Base-by-base conservation (phyloP, 1,140 invertebrate species). In the Sinella curviseta region DNA sequence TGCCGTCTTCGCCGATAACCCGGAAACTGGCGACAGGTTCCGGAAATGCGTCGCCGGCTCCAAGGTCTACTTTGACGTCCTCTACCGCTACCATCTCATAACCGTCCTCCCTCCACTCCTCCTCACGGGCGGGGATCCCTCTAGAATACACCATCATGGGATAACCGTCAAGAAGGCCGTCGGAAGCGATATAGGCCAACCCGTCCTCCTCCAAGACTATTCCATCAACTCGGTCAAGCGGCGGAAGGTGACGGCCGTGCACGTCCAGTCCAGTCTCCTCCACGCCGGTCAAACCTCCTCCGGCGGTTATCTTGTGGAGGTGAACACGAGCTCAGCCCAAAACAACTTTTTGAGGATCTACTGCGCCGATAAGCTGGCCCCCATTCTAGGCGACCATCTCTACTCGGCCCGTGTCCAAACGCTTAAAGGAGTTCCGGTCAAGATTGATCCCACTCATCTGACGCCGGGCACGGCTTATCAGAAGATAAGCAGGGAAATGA, bases 321-420 rank as follows among this genome's bases (percentile, higher is more conserved):
- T 88, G 12, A 85, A 80, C 31, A 80, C 85, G 8, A 84, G 84
- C 1, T 83, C 84, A 31, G 82, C 78, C 36, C 85, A 84, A 80
- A 85, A 85, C 81, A 85, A 88, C 80, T 83, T 85, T 1, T 26
- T 88, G 1, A 84, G 88, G 76, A 75, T 88, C 0, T 89, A 87
- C 54, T 85, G 86, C n/a, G 78, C 87, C 0, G 84, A 85, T 16
- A 81, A 85, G 39, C 73, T 88, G 1, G 83, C 84, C 57, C 88
- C 88, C 30, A 80, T 89, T 80, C 79, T 89, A 8, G 88, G 88
- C 1, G 88, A 89, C 77, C 86, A 87, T 73, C 57, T 86, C 33
- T 86, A 86, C 74, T 86, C 85, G 8, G 85, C 85, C 17, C 82
- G 86, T 28, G 85, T 88, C 35, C 85, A 86, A 48, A 84, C 86